A percentile compares a stretch with the other conserved stretches of the same genome.
Conservation (phyloP, 2,113 vertebrate genomes). For the Catagonus wagneri region DNA sequence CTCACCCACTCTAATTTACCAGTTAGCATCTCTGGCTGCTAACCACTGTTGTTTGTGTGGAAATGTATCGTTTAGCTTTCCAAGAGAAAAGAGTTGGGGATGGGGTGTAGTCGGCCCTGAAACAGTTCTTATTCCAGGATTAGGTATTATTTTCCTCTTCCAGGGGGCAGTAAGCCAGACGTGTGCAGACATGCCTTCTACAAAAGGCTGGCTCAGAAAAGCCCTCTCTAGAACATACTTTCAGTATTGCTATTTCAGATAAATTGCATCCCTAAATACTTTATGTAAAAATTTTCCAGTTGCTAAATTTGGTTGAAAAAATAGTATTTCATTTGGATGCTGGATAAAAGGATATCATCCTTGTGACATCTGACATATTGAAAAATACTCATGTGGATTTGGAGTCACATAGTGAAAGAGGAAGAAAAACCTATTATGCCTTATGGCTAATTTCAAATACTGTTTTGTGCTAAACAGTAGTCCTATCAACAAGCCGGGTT, state of each 20-base stretch:
- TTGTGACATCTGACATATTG: slow-evolving; percentile 24
- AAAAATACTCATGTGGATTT: background rate
- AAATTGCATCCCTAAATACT: slow-evolving; percentile 56
- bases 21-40: slow-evolving; percentile 71
- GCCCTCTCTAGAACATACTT: slow-evolving; percentile 9
- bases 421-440: background rate
- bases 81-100: slow-evolving; percentile 68
- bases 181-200: slow-evolving; percentile 56
- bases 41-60: slow-evolving; percentile 76
- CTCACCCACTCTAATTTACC: slow-evolving; percentile 79
- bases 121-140: slow-evolving; percentile 47
- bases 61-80: slow-evolving; percentile 74
- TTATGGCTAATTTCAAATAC: background rate
- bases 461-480: slow-evolving; percentile 30
- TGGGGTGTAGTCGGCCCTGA: slow-evolving; percentile 20
- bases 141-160: slow-evolving; percentile 48
- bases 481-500: background rate
- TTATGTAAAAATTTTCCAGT: slow-evolving; percentile 63
- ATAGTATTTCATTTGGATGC: slow-evolving; percentile 36
- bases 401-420: background rate
- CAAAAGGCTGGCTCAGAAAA: slow-evolving; percentile 34
- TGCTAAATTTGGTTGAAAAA: slow-evolving; percentile 63
- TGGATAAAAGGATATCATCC: slow-evolving; percentile 1
- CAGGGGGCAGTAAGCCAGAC: slow-evolving; percentile 32
- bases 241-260: slow-evolving; percentile 53